phyloP scores from a whole-genome alignment of 1,140 invertebrate species.

The Papilio glaucus region DNA sequence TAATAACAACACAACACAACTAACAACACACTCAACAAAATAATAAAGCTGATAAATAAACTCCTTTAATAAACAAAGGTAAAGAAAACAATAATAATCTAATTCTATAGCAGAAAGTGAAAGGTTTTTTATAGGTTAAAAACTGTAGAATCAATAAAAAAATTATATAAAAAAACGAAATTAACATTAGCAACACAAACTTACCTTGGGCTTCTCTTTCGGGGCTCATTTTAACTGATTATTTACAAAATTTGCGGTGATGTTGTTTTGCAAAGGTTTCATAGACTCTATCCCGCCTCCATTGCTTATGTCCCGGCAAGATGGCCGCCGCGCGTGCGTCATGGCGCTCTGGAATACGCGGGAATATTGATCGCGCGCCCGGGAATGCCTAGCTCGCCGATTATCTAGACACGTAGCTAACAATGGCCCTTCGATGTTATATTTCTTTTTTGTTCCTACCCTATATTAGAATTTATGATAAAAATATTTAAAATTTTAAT shows the following conservation, averaged over 20 bases:
- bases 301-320: constrained; percentile 38
- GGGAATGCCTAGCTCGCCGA: constrained; percentile 46
- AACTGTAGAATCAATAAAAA: too few species aligned
- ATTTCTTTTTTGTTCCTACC: not conserved
- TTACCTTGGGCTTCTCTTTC: constrained; percentile 63
- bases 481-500: not conserved
- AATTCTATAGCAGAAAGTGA: too few species aligned
- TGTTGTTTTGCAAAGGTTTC: constrained; percentile 51
- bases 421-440: not conserved
- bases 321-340: constrained; percentile 62
- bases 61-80: too few species aligned
- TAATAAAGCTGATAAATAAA: not conserved
- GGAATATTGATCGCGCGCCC: constrained; percentile 60
- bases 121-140: too few species aligned
- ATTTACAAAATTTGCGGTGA: constrained; percentile 46
- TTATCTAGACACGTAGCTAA: constrained; percentile 46
- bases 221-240: constrained; percentile 55
- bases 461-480: not conserved
- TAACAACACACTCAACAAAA: not conserved
- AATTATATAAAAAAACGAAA: not conserved
- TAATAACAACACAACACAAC: not conserved
- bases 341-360: constrained; percentile 39
- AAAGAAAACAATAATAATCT: too few species aligned
- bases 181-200: too few species aligned
- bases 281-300: constrained; percentile 43